A percentile compares a stretch with the other conserved stretches of the same genome.
Evolutionary conservation across 2,888 invertebrate species (phyloP).

Genomic region (Apocheima hispidaria): DNA sequence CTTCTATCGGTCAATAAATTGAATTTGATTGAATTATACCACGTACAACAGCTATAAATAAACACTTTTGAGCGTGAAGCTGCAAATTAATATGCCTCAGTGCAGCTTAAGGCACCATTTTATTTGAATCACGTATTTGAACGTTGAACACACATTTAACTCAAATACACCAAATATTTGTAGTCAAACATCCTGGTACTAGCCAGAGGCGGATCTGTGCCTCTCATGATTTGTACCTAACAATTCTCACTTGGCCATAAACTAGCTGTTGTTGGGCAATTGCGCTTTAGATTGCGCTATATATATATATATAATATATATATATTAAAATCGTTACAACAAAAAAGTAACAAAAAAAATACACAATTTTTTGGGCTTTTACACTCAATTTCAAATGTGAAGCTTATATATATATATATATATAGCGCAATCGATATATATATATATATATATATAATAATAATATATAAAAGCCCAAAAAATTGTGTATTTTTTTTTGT

Average conservation of each 20-base stretch:
- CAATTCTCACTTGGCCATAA: background rate
- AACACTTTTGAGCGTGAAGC: slow-evolving; percentile 35
- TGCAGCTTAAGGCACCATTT: slow-evolving; percentile 15
- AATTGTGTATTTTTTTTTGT: too few relatives aligned
- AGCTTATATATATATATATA: too few relatives aligned
- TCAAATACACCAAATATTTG: slow-evolving; percentile 41
- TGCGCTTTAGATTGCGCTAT: too few relatives aligned
- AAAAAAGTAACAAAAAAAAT: too few relatives aligned
- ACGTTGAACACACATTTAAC: slow-evolving; percentile 37
- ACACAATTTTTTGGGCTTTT: too few relatives aligned
- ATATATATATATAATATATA: too few relatives aligned
- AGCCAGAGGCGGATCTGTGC: slow-evolving; percentile 12
- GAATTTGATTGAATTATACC: slow-evolving; percentile 20
- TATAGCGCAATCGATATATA: too few relatives aligned
- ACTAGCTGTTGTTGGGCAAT: background rate
- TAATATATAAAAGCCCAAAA: too few relatives aligned
- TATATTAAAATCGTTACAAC: too few relatives aligned
- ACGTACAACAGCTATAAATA: slow-evolving; percentile 24
- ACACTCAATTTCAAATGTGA: too few relatives aligned
- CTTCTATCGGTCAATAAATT: too few relatives aligned
- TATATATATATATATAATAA: too few relatives aligned
- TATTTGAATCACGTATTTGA: slow-evolving; percentile 37
- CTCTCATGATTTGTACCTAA: background rate
- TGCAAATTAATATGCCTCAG: slow-evolving; percentile 33
- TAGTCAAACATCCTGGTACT: slow-evolving; percentile 39